Conservation (phyloP, 2,888 invertebrate species). For the Microctonus brassicae region DNA sequence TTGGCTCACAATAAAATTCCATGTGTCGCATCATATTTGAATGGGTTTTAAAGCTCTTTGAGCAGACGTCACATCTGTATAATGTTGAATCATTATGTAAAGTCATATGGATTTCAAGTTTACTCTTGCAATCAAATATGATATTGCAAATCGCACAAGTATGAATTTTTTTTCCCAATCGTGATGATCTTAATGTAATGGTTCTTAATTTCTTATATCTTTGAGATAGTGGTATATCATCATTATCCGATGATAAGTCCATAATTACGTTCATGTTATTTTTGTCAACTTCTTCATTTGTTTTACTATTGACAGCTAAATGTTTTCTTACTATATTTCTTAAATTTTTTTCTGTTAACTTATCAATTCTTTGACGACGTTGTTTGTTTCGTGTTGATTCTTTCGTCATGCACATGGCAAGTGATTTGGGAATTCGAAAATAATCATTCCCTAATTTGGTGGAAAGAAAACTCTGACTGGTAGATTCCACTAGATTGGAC, state of each 20-base stretch:
- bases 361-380: neutral
- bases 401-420: constrained; percentile 39
- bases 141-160: constrained; percentile 60
- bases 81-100: constrained; percentile 62
- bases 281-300: neutral
- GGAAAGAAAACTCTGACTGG: constrained; percentile 41
- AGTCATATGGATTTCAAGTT: constrained; percentile 59
- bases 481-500: constrained; percentile 38
- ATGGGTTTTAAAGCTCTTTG: constrained; percentile 60
- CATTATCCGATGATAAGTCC: neutral
- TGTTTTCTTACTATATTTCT: neutral
- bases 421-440: constrained; percentile 40
- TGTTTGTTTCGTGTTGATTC: neutral
- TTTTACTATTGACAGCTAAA: neutral
- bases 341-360: neutral
- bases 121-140: constrained; percentile 59
- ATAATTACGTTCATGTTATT: neutral
- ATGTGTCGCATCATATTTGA: constrained; percentile 59
- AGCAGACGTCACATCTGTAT: constrained; percentile 59
- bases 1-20: constrained; percentile 60
- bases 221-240: neutral
- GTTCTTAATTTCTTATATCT: neutral
- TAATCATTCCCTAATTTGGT: constrained; percentile 40
- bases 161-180: constrained; percentile 40
- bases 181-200: neutral